phyloP scores from a whole-genome alignment of 2,888 invertebrate genomes.

The Dryocosmus kuriphilus region DNA sequence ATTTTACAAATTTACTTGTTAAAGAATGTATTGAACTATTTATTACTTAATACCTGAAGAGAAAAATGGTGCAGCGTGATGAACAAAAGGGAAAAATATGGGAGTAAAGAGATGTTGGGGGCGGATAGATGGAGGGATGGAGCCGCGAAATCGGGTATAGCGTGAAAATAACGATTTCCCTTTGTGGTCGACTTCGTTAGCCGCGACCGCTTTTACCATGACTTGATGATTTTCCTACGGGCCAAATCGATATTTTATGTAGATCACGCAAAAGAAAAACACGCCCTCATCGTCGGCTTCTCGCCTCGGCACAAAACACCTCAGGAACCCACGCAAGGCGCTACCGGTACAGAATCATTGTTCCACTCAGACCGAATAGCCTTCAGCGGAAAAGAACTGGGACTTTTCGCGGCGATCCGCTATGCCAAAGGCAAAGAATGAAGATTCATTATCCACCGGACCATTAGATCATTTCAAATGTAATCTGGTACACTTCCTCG shows the following conservation, averaged over 20 bases:
- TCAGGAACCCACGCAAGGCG: slow-evolving; percentile 12
- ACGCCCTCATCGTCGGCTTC: slow-evolving; percentile 46
- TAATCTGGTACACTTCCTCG: neutral
- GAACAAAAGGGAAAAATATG: slow-evolving; percentile 48
- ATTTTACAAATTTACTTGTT: neutral
- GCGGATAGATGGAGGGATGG: slow-evolving; percentile 60
- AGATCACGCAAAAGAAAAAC: slow-evolving; percentile 47
- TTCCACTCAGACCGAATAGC: slow-evolving; percentile 19
- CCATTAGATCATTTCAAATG: slow-evolving; percentile 2
- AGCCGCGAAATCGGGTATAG: slow-evolving; percentile 71
- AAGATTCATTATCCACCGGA: slow-evolving; percentile 49
- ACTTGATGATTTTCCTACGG: slow-evolving; percentile 46
- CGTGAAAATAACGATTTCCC: slow-evolving; percentile 75
- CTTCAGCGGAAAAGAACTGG: slow-evolving; percentile 16
- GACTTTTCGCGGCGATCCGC: slow-evolving; percentile 29
- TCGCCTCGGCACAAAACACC: slow-evolving; percentile 40
- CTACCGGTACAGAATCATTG: slow-evolving; percentile 41
- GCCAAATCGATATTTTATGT: slow-evolving; percentile 48
- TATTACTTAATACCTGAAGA: neutral
- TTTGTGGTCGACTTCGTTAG: slow-evolving; percentile 63
- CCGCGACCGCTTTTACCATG: slow-evolving; percentile 38
- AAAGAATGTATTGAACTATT: neutral
- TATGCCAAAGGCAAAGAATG: neutral
- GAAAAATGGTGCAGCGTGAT: slow-evolving; percentile 32
- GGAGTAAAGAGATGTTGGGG: slow-evolving; percentile 43